Evolutionary conservation across 2,113 vertebrate species (phyloP), one percentile per base, ranked within the genome.

Genomic region (Bufo gargarizans): DNA sequence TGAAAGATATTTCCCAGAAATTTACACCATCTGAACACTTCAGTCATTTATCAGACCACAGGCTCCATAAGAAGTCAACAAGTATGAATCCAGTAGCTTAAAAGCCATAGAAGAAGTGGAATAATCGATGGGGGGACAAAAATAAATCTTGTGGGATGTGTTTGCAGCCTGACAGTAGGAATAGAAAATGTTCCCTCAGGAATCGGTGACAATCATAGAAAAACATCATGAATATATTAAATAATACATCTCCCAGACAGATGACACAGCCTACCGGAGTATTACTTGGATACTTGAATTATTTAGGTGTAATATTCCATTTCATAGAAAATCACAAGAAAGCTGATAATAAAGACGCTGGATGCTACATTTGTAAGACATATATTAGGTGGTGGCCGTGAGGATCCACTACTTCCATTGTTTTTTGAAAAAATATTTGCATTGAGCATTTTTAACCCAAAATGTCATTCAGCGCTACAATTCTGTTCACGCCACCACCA

Each of bases 401-500:
- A 84, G 63, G 22, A 71, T 33, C 63, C 49, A 55, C 20, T 55
- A 33, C 49, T 71, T 19, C 59, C 55, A 58, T 19, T 59, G 14
- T 82, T 63, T 16, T 20, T 50, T 49, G 19, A 49, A 47, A 1
- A n/a, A 50, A 65, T 4, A 47, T 81, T 81, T 61, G 13, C 0
- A 58, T 47, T 65, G 80, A 22, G 20, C 20, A 14, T 17, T 53
- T 78, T 17, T 16, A 10, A 20, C 16, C 4, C 63, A 84, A 84
- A 83, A 94, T 94, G 94, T 93, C 94, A 59, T 94, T 94, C 91
- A 94, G 94, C 11, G 94, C 94, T 77, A 94, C 94, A 78, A 94
- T 94, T 45, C 91, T 94, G 82, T 94, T 94, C 88, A 93, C 94
- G 20, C 94, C 94, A 16, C 92, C 93, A 7, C 67, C 91, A 2